Conservation (phyloP, 2,113 vertebrate genomes). For the Rana temporaria region DNA sequence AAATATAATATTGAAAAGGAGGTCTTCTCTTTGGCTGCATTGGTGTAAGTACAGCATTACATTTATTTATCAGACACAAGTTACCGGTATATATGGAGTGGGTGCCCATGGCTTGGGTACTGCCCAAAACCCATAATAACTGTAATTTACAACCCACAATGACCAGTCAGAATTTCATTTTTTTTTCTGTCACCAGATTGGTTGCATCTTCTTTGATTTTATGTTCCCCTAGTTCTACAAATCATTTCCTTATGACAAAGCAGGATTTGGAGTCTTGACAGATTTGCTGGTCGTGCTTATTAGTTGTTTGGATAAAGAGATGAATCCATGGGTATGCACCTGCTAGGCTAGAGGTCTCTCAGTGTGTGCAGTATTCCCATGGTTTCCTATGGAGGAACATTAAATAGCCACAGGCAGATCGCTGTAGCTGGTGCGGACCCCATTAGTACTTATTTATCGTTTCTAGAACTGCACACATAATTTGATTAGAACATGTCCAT, state of each 20-base stretch:
- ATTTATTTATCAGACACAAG: too few relatives aligned
- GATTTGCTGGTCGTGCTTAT: neutral
- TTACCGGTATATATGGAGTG: too few relatives aligned
- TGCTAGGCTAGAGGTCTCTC: conserved; percentile 9
- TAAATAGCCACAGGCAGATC: neutral
- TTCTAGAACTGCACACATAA: neutral
- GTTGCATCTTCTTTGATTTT: too few relatives aligned
- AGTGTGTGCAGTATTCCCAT: neutral
- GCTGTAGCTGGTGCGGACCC: neutral
- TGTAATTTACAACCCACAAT: too few relatives aligned
- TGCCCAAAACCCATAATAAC: too few relatives aligned
- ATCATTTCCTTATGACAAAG: neutral
- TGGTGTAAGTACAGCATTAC: too few relatives aligned
- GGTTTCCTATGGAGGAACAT: neutral
- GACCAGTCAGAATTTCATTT: too few relatives aligned
- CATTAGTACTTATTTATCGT: neutral
- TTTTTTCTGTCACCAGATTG: too few relatives aligned
- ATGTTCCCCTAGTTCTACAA: too few relatives aligned
- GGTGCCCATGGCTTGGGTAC: too few relatives aligned
- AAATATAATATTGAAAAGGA: too few relatives aligned
- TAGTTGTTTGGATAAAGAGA: conserved; percentile 1
- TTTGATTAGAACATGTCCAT: neutral
- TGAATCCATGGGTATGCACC: conserved; percentile 13
- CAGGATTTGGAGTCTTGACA: neutral
- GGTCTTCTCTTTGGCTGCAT: too few relatives aligned